Evolutionary conservation across 2,888 invertebrate genomes (phyloP), one percentile per base, ranked within the genome.

Genomic region (Periphyllus acericola): DNA sequence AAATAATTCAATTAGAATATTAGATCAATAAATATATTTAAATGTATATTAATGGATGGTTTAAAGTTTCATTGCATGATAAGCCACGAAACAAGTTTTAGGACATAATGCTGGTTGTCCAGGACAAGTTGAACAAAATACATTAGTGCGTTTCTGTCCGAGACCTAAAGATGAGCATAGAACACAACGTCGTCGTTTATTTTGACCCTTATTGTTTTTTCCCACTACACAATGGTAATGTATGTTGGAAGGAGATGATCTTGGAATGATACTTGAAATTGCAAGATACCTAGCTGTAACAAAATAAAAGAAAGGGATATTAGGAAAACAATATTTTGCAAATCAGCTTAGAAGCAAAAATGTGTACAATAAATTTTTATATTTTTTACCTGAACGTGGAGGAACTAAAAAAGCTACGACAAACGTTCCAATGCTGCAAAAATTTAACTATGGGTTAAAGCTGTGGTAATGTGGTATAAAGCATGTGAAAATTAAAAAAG

Each of bases 171-270:
- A 82, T 32, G 89, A 86, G 72, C 89, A 89, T n/a, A 83, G 19
- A 34, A 89, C n/a, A 74, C 89, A 89, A 36, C 74, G 80, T 21
- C 88, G 89, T 40, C 89, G 68, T 55, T 89, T 89, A 25, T 84
- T 84, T 83, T 89, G 89, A 32, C 89, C 90, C 68, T 89, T 89
- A 78, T 89, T 89, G 79, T 89, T 82, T 89, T 89, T 81, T 71
- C 46, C 71, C 8, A 82, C 82, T 32, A 34, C 1, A 32, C 72
- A 8, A 3, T 71, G 82, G 52, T 72, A 82, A 52, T 82, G 82
- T 71, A 72, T 25, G 14, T 82, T 71, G 3, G 55, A 52, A 0
- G 71, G 25, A 82, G 25, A 34, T n/a, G 82, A 72, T 52, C 34
- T 32, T 25, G 32, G 9, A n/a, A 9, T 40, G 25, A 19, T 17